Conservation (phyloP, 2,888 invertebrate genomes). For the Parasteatoda lunata region DNA sequence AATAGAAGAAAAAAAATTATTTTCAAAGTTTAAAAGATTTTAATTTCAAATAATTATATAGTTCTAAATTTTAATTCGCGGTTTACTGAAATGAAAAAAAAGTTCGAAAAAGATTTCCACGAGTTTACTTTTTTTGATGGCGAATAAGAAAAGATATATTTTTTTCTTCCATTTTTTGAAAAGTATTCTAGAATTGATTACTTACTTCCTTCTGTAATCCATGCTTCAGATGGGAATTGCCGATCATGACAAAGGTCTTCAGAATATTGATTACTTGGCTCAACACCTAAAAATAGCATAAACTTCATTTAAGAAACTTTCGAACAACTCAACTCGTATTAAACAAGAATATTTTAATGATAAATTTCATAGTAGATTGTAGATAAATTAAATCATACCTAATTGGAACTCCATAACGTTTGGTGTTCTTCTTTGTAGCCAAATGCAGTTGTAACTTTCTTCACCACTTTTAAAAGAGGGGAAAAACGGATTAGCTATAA, state of each 20-base stretch:
- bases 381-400: conserved; percentile 71
- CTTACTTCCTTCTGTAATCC: conserved; percentile 81
- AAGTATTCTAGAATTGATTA: conserved; percentile 69
- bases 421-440: conserved; percentile 78
- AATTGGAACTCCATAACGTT: conserved; percentile 80
- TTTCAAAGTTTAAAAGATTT: too few species aligned
- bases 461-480: conserved; percentile 76
- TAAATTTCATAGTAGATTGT: neutral
- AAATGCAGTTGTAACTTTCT: conserved; percentile 79
- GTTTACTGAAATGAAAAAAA: too few species aligned
- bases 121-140: too few species aligned
- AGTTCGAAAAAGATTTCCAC: too few species aligned
- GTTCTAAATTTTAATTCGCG: too few species aligned
- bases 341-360: too few species aligned
- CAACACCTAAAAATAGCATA: conserved; percentile 34
- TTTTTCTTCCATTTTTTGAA: too few species aligned
- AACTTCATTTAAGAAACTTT: too few species aligned
- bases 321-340: too few species aligned
- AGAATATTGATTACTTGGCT: conserved; percentile 72
- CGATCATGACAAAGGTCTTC: conserved; percentile 76
- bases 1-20: too few species aligned
- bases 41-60: too few species aligned
- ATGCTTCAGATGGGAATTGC: conserved; percentile 77
- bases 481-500: neutral
- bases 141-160: too few species aligned